A percentile compares a stretch with the other conserved stretches of the same genome.
Conservation (phyloP, 2,113 vertebrate species). For the Cryptotis parvus region DNA sequence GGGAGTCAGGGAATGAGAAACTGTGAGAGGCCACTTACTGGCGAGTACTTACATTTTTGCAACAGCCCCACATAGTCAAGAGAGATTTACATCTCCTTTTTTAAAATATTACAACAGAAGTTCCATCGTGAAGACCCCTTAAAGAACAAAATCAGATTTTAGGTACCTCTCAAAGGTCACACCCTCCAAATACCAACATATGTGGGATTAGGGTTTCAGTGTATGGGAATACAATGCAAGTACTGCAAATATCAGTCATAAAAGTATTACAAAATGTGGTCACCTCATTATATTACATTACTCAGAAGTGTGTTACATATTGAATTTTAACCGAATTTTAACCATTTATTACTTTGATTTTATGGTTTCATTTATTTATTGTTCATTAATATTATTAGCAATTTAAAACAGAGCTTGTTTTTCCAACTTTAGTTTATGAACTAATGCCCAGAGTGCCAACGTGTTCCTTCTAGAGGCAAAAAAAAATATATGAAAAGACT, state of each 20-base stretch:
- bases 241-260: neutral
- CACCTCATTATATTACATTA: neutral
- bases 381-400: neutral
- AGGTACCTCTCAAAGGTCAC: neutral
- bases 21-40: neutral
- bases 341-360: neutral
- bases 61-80: neutral
- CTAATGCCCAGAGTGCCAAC: neutral
- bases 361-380: neutral
- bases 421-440: neutral
- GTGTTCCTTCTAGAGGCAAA: neutral
- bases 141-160: neutral
- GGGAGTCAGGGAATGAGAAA: neutral
- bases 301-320: neutral
- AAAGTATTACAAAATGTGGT: neutral
- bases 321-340: conserved; percentile 29
- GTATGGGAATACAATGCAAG: too few relatives aligned
- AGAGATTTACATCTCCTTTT: neutral
- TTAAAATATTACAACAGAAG: neutral
- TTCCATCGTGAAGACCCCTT: neutral
- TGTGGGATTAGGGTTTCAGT: neutral
- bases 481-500: neutral
- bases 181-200: neutral
- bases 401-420: neutral
- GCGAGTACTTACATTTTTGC: neutral